A percentile compares a stretch with the other conserved stretches of the same genome.
Evolutionary conservation across 1,140 invertebrate genomes (phyloP).

Genomic region (Hylaeus volcanicus): DNA sequence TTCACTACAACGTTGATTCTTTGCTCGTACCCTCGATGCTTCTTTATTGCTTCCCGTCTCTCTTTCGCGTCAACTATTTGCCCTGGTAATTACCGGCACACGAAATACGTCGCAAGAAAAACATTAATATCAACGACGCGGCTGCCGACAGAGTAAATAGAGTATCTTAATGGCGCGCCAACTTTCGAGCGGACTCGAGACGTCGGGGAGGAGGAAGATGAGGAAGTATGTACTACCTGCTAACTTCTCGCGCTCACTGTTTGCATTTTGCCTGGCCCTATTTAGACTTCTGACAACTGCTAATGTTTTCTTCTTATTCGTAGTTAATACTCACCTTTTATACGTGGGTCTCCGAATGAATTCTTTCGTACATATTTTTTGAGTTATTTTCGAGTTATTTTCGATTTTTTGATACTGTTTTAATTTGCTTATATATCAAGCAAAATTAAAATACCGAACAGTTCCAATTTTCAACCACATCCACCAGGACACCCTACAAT

Average conservation of each 20-base stretch:
- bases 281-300: conserved; percentile 18
- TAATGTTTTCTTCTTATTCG: neutral
- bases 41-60: conserved; percentile 39
- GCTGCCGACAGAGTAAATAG: conserved; percentile 73
- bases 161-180: conserved; percentile 70
- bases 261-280: conserved; percentile 37
- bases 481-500: too few relatives aligned
- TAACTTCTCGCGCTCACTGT: conserved; percentile 46
- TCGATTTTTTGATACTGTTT: too few relatives aligned
- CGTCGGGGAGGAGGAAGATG: conserved; percentile 46
- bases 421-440: too few relatives aligned
- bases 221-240: conserved; percentile 45
- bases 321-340: neutral
- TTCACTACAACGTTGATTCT: conserved; percentile 30
- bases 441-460: too few relatives aligned
- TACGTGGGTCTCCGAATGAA: neutral
- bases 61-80: conserved; percentile 62
- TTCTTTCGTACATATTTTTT: neutral
- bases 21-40: conserved; percentile 9
- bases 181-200: conserved; percentile 61
- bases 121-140: conserved; percentile 74
- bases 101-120: conserved; percentile 72
- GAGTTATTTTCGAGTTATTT: neutral
- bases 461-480: too few relatives aligned
- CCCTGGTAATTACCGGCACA: conserved; percentile 70